Evolutionary conservation across 1,140 invertebrate genomes (phyloP), one percentile per base, ranked within the genome.

Genomic region (Temnothorax nylanderi): DNA sequence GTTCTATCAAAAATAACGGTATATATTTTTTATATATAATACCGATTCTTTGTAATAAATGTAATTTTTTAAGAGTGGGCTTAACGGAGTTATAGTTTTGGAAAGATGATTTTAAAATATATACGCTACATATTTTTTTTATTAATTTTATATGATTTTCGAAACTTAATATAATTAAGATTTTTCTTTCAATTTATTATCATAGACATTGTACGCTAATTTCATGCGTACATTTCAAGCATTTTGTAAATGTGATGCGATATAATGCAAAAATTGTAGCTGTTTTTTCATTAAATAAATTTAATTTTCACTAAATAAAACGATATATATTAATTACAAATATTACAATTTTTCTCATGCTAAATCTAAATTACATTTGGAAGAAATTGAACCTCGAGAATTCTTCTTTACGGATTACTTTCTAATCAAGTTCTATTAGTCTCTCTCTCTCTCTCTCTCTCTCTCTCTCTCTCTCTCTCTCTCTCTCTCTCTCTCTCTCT

Each of bases 361-460:
- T 32, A 69, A 67, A 41, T 65, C 34, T 54, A 67, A 67, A 69
- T 81, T 69, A 69, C 64, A 54, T 44, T 69, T 26, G 21, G 37
- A 34, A 80, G 77, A 81, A 65, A 62, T 62, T 62, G 32, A 34
- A 69, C 56, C 64, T 8, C 37, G 62, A 41, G 60, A 80, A 67
- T 51, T 3, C 7, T 80, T 60, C n/a, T 58, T 67, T 32, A 49
- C 64, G 44, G 32, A 78, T 86, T 47, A 51, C 26, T 78, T 80
- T 60, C 75, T 71, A 86, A 86, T 86, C 75, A 69, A 71, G 85
- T 80, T 86, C 54, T 62, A 86, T 51, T 41, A 69, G 49, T 49
- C 11, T 71, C 16, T 16, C 21, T 16, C 26, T 34, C 18, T 34
- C 18, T 49, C 11, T 71, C 16, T 16, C 21, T 16, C 26, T 34